These are phyloP conservation scores for Noctuana brunneofusca DNA, from an alignment of 2,888 invertebrate species.

Conservation along the genomic window DNA sequence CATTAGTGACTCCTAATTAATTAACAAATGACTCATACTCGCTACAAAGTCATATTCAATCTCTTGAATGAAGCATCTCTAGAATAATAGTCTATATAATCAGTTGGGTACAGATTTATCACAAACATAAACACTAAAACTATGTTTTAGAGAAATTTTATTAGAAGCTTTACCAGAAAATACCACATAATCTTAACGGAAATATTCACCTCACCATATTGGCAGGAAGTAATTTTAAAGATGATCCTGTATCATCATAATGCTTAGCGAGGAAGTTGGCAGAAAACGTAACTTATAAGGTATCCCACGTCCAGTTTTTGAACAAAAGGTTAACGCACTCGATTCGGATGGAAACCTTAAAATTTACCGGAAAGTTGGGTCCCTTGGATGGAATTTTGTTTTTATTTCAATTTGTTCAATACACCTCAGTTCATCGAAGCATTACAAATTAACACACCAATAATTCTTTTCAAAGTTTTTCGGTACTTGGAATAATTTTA, in stretches of 20 bases:
- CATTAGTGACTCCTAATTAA: slow-evolving; percentile 21
- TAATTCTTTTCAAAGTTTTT: too few relatives aligned
- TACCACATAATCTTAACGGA: slow-evolving; percentile 5
- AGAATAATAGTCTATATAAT: neutral
- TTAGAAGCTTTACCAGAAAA: too few relatives aligned
- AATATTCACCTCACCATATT: slow-evolving; percentile 18
- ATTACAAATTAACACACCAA: too few relatives aligned
- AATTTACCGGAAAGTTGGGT: neutral
- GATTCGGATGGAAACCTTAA: slow-evolving; percentile 3
- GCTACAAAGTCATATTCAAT: neutral
- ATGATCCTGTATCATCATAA: slow-evolving; percentile 21
- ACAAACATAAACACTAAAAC: too few relatives aligned
- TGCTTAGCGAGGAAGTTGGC: slow-evolving; percentile 8
- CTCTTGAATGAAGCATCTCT: neutral
- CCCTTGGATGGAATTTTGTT: neutral
- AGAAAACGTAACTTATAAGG: slow-evolving; percentile 28
- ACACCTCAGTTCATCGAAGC: too few relatives aligned
- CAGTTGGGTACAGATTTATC: neutral
- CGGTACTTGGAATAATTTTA: too few relatives aligned
- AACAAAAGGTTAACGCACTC: slow-evolving; percentile 2
- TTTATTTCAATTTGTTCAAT: neutral
- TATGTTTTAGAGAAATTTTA: too few relatives aligned
- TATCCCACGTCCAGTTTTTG: slow-evolving; percentile 12
- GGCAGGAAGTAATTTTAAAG: slow-evolving; percentile 25
- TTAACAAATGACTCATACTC: slow-evolving; percentile 21